Conservation (phyloP, 2,797 vertebrate genomes). For the Cirrhinus molitorella region DNA sequence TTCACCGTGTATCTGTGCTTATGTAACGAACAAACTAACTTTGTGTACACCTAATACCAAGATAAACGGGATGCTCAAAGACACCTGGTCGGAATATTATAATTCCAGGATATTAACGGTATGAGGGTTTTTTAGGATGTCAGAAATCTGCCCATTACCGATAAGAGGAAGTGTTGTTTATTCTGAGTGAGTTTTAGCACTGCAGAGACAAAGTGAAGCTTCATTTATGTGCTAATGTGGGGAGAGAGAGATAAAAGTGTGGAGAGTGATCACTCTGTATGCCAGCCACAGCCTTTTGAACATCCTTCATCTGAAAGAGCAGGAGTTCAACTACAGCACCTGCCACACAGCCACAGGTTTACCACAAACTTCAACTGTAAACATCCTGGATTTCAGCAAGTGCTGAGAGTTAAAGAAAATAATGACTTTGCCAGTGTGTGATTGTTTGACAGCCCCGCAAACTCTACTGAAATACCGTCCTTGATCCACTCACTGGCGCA, state of each 20-base stretch:
- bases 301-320: constrained; percentile 76
- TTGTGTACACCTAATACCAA: constrained; percentile 58
- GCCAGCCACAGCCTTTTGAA: constrained; percentile 85
- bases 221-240: constrained; percentile 88
- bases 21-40: constrained; percentile 59
- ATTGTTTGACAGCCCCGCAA: constrained; percentile 13
- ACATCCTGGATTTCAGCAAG: constrained; percentile 67
- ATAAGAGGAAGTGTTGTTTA: constrained; percentile 83
- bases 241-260: constrained; percentile 80
- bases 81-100: constrained; percentile 62
- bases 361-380: constrained; percentile 78
- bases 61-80: constrained; percentile 83
- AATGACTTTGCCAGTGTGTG: constrained; percentile 61
- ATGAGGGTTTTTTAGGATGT: constrained; percentile 80
- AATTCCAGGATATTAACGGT: constrained; percentile 80
- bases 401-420: constrained; percentile 72
- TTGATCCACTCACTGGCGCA: not conserved
- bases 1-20: constrained; percentile 56
- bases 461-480: constrained; percentile 3
- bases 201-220: constrained; percentile 82
- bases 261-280: constrained; percentile 82
- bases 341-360: constrained; percentile 79
- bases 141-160: constrained; percentile 84
- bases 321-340: constrained; percentile 79
- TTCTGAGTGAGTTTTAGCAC: constrained; percentile 77